Conservation (phyloP, 2,888 invertebrate genomes). For the Cerastis leucographa region DNA sequence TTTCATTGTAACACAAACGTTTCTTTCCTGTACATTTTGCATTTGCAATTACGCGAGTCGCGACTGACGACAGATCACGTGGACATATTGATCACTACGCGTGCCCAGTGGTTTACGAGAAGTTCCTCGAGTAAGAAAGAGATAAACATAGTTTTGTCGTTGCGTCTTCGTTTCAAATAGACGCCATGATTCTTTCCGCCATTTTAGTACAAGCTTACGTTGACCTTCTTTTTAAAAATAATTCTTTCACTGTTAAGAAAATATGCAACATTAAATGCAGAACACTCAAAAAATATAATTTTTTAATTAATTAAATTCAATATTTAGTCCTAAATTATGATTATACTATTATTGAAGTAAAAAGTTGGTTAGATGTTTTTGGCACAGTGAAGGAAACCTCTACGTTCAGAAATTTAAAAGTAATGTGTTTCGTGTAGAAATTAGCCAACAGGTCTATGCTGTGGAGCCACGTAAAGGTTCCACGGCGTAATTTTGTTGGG, state of each 20-base stretch:
- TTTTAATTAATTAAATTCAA: neutral
- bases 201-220: constrained; percentile 75
- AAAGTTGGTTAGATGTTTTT: constrained; percentile 8
- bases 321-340: too few relatives aligned
- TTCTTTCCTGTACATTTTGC: constrained; percentile 87
- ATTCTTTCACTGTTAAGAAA: neutral
- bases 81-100: constrained; percentile 89
- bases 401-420: constrained; percentile 55
- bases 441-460: neutral
- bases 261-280: neutral
- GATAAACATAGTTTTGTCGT: constrained; percentile 71
- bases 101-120: constrained; percentile 74
- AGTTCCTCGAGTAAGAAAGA: constrained; percentile 75
- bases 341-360: neutral
- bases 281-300: neutral
- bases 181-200: constrained; percentile 89
- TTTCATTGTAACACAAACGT: constrained; percentile 86
- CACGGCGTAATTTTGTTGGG: neutral
- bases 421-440: constrained; percentile 23
- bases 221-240: constrained; percentile 47
- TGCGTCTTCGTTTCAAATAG: constrained; percentile 74
- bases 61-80: constrained; percentile 88
- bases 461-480: neutral
- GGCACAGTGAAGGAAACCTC: constrained; percentile 41
- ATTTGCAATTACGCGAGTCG: constrained; percentile 88